A percentile compares a stretch with the other conserved stretches of the same genome.
Conservation (phyloP, 2,888 invertebrate genomes). For the Esperia sulphurella region DNA sequence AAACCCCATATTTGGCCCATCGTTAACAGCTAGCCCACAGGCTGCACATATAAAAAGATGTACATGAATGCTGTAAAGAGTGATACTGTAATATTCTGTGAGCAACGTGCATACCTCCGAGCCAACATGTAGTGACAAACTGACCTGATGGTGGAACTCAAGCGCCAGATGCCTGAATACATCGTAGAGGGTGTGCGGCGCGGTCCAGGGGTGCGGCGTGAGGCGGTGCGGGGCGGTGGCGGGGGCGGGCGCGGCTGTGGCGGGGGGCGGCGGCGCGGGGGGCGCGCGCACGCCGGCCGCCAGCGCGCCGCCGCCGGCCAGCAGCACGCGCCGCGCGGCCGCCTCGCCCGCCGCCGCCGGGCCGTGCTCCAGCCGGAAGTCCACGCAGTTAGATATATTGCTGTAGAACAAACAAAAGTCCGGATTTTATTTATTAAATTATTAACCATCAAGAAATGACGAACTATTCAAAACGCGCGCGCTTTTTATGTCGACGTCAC, state of each 20-base stretch:
- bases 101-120: too few relatives aligned
- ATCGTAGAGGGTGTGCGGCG: constrained; percentile 62
- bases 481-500: too few relatives aligned
- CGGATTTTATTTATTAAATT: too few relatives aligned
- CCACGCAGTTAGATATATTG: constrained; percentile 63
- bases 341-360: constrained; percentile 89
- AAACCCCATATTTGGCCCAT: too few relatives aligned
- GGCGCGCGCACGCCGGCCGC: constrained; percentile 46
- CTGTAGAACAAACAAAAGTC: constrained; percentile 21
- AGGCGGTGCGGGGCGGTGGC: constrained; percentile 27
- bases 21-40: too few relatives aligned
- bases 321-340: constrained; percentile 84
- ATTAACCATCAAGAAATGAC: too few relatives aligned
- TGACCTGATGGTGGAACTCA: constrained; percentile 67
- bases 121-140: too few relatives aligned
- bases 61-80: too few relatives aligned
- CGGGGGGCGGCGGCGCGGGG: constrained; percentile 43
- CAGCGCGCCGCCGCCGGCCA: constrained; percentile 82
- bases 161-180: constrained; percentile 73
- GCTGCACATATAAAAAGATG: too few relatives aligned
- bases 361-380: constrained; percentile 86
- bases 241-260: constrained; percentile 28
- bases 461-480: too few relatives aligned
- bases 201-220: constrained; percentile 47
- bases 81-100: too few relatives aligned